Evolutionary conservation across 2,888 invertebrate genomes (phyloP).

Genomic region (Heliconius aoede): DNA sequence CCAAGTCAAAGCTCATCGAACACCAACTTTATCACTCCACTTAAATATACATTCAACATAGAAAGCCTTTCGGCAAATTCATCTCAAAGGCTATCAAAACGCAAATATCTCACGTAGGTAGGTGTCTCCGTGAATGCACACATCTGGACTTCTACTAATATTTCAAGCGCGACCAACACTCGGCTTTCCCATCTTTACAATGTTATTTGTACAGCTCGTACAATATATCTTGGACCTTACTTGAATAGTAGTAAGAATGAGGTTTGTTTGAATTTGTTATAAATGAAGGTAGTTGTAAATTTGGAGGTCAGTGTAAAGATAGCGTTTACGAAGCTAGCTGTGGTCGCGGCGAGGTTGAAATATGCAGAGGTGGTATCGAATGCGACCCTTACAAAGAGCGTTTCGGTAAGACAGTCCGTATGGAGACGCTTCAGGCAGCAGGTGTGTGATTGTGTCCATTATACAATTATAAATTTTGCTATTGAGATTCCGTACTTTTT

Average conservation of each 20-base stretch:
- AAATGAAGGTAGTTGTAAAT: constrained; percentile 48
- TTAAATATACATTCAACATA: constrained; percentile 46
- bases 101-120: constrained; percentile 72
- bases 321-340: constrained; percentile 75
- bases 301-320: constrained; percentile 69
- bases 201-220: constrained; percentile 41
- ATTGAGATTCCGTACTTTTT: too few species aligned
- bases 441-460: constrained; percentile 55
- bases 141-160: constrained; percentile 77
- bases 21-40: constrained; percentile 41
- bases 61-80: constrained; percentile 52
- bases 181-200: constrained; percentile 69
- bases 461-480: constrained; percentile 45
- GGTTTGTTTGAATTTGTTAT: constrained; percentile 43
- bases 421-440: constrained; percentile 68
- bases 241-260: constrained; percentile 46
- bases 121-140: constrained; percentile 72
- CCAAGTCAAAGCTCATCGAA: constrained; percentile 31
- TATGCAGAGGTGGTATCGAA: constrained; percentile 81
- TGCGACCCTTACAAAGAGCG: constrained; percentile 72
- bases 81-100: constrained; percentile 76
- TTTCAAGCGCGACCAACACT: constrained; percentile 76
- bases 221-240: constrained; percentile 41
- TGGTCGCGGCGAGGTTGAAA: constrained; percentile 76
- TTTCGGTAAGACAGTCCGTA: constrained; percentile 73